These are phyloP conservation scores for Helogale parvula DNA, from an alignment of 2,113 vertebrate species.

Conservation along the genomic window DNA sequence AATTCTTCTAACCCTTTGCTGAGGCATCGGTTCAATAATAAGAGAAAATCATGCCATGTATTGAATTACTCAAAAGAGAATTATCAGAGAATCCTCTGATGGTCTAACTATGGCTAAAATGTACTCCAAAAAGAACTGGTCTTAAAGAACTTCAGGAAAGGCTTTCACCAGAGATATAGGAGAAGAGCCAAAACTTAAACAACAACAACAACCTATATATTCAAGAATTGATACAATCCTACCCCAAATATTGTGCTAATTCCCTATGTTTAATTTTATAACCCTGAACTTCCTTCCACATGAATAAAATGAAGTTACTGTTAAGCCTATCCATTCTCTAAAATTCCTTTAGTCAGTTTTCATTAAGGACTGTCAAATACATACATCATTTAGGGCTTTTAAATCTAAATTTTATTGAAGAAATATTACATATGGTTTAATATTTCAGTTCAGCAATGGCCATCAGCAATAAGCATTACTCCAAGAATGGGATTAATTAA, in stretches of 20 bases:
- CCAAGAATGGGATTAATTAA: conserved; percentile 63
- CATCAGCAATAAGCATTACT: conserved; percentile 63
- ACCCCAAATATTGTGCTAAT: neutral
- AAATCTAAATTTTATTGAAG: conserved; percentile 77
- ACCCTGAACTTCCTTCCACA: conserved; percentile 33
- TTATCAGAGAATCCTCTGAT: conserved; percentile 41
- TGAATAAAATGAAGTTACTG: conserved; percentile 45
- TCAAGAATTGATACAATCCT: conserved; percentile 27
- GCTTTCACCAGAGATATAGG: neutral
- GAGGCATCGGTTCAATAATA: conserved; percentile 68
- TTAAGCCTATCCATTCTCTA: conserved; percentile 57
- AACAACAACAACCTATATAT: neutral
- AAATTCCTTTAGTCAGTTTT: conserved; percentile 67
- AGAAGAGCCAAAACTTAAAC: conserved; percentile 28
- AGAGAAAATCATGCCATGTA: conserved; percentile 62
- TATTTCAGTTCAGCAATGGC: conserved; percentile 56
- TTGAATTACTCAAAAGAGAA: conserved; percentile 69
- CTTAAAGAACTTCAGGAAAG: conserved; percentile 32
- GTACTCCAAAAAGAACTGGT: neutral
- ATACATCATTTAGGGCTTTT: conserved; percentile 69
- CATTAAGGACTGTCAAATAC: conserved; percentile 72
- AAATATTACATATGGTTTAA: conserved; percentile 68
- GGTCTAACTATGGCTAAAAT: conserved; percentile 29
- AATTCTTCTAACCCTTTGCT: conserved; percentile 71
- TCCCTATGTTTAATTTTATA: conserved; percentile 54